Evolutionary conservation across 2,888 invertebrate species (phyloP).

Genomic region (Synanthedon vespiformis): DNA sequence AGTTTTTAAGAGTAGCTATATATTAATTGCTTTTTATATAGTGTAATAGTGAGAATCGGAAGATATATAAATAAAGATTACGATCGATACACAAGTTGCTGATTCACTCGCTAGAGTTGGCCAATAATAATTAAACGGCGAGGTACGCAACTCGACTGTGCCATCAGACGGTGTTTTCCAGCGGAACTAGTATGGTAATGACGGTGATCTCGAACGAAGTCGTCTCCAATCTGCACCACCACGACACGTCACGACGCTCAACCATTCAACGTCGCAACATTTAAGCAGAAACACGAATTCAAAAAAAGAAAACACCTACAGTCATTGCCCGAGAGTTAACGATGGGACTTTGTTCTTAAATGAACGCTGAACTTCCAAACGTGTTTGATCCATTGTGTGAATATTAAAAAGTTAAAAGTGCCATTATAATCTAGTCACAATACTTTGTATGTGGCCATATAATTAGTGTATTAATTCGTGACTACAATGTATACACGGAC

Average conservation of each 20-base stretch:
- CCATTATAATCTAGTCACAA: background rate
- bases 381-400: background rate
- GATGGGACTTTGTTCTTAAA: too few relatives aligned
- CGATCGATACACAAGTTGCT: conserved; percentile 2
- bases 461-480: background rate
- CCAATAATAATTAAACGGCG: background rate
- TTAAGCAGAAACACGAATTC: conserved; percentile 3
- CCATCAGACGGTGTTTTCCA: conserved; percentile 5
- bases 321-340: too few relatives aligned
- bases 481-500: conserved; percentile 16
- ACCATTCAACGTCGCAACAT: conserved; percentile 6
- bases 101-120: conserved; percentile 6
- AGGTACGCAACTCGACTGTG: conserved; percentile 2
- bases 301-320: background rate
- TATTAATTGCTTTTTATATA: too few relatives aligned
- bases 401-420: background rate
- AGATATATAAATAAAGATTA: conserved; percentile 1
- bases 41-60: background rate
- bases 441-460: too few relatives aligned
- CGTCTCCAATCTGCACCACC: conserved; percentile 1
- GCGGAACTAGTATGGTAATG: conserved; percentile 16
- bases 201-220: conserved; percentile 4
- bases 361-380: too few relatives aligned
- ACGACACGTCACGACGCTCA: conserved; percentile 7
- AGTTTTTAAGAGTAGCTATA: too few relatives aligned